Evolutionary conservation across 2,888 invertebrate species (phyloP), one percentile per base, ranked within the genome.

Genomic region (Unio pictorum): DNA sequence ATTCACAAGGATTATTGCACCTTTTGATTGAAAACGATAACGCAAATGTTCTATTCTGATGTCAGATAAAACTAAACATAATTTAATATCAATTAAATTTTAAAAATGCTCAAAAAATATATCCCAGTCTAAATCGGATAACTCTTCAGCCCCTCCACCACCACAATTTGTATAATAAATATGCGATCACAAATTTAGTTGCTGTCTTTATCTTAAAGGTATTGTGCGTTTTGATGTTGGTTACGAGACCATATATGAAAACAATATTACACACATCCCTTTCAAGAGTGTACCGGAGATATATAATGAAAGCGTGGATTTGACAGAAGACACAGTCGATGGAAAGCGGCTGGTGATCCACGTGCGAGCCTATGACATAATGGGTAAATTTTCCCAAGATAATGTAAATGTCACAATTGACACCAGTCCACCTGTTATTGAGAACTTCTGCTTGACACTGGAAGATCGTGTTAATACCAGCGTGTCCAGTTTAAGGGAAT

Each of bases 401-500:
- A 70, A 55, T 20, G 64, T 74, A 4, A 74, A 71, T 4, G 74
- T 78, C 3, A 73, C 66, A 62, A 65, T 68, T 30, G 80, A 80
- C 28, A 57, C 73, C 4, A 67, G 76, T 11, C 74, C 75, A 15
- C 80, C 80, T n/a, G 34, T 72, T 7, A 75, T 80, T 26, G 68
- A 76, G 28, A 60, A 75, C 55, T 55, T 80, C 1, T 80, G 80
- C 78, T 65, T 80, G 3, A 75, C 80, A 30, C 67, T 74, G 57
- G 80, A 76, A 3, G 72, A 78, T 69, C 61, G 74, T 28, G 55
- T 76, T 18, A 78, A 80, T 65, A 69, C 78, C 20, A 76, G 74
- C 67, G 80, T 78, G 6, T 78, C 78, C 58, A 76, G 70, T 20
- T 61, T 74, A 15, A 59, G 69, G 34, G 80, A 78, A 60, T 71